Base-by-base conservation (phyloP, 2,888 invertebrate genomes). In the Polylopha cassiicola region DNA sequence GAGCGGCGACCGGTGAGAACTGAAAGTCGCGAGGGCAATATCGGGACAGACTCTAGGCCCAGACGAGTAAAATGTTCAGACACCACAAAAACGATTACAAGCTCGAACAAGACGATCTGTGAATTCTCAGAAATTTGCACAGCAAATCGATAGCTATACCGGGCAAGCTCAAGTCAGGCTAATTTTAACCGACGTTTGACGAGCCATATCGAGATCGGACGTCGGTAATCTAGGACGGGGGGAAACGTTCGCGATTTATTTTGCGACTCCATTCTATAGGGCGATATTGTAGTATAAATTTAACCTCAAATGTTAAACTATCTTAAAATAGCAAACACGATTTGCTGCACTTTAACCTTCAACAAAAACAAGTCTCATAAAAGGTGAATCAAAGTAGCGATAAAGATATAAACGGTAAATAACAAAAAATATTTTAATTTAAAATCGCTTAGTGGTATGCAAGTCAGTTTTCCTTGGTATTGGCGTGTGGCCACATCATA, bases 121-220 rank as follows among this genome's bases (percentile, higher is more conserved):
- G 17, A 33, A 23, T 13, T 29, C 17, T 24, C n/a, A 8, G 6
- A 26, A 24, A 7, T 20, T 21, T 11, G 18, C 13, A 15, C n/a
- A n/a, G n/a, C n/a, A 13, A 34, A 41, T 30, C 9, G 15, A 30
- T 36, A 24, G 9, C 22, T 23, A n/a, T 7, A 29, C 9, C 23
- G 29, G 14, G 5, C 16, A 22, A 26, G 15, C 13, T 13, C 15
- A 11, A 17, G 11, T 20, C 39, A 41, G 44, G 51, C 53, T 56
- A 60, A 63, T 64, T 57, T 61, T 56, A 57, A 39, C 43, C 33
- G 51, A 50, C 51, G 50, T 53, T 44, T 55, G 57, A 53, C 49
- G 43, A 39, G 32, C 34, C 34, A 36, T 54, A 55, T 56, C 51
- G 48, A 43, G 51, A 53, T 54, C 41, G 44, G 42, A 34, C 34